Percentiles rank a stretch among this genome's conserved stretches.
phyloP scores from a whole-genome alignment of 2,888 invertebrate genomes.

The Diloba caeruleocephala region DNA sequence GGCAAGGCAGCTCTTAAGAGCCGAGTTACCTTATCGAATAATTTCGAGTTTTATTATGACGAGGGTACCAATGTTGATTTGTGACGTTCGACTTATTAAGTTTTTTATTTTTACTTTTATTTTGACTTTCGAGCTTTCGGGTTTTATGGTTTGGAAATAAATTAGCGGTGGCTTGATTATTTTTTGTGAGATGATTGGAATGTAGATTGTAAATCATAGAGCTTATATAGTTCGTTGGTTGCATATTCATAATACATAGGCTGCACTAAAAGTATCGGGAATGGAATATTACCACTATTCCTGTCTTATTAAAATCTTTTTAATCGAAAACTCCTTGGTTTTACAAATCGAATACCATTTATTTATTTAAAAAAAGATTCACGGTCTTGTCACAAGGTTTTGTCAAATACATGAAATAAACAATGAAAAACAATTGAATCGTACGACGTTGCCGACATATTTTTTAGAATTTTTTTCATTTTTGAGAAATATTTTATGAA shows the following conservation, averaged over 20 bases:
- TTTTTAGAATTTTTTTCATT: too few relatives aligned
- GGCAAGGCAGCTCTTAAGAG: constrained; percentile 49
- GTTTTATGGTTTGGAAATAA: constrained; percentile 41
- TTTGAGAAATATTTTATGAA: too few relatives aligned
- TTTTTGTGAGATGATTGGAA: constrained; percentile 21
- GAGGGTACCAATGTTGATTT: constrained; percentile 70
- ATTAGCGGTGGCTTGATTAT: constrained; percentile 38
- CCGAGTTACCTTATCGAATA: constrained; percentile 56
- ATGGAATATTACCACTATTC: too few relatives aligned
- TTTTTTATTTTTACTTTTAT: constrained; percentile 41
- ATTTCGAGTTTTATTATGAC: constrained; percentile 73
- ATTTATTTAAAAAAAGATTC: too few relatives aligned
- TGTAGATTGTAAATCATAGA: background rate
- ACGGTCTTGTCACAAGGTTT: too few relatives aligned
- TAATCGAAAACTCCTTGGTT: too few relatives aligned
- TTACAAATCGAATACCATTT: too few relatives aligned
- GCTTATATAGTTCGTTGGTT: background rate
- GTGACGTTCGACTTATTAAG: constrained; percentile 57
- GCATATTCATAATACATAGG: background rate
- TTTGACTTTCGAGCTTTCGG: constrained; percentile 12
- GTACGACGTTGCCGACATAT: too few relatives aligned
- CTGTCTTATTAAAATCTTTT: too few relatives aligned
- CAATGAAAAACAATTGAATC: too few relatives aligned
- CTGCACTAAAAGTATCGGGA: too few relatives aligned
- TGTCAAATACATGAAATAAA: too few relatives aligned